These are phyloP conservation scores for Herpailurus yagouaroundi DNA, from an alignment of 2,113 vertebrate species.

Conservation along the genomic window DNA sequence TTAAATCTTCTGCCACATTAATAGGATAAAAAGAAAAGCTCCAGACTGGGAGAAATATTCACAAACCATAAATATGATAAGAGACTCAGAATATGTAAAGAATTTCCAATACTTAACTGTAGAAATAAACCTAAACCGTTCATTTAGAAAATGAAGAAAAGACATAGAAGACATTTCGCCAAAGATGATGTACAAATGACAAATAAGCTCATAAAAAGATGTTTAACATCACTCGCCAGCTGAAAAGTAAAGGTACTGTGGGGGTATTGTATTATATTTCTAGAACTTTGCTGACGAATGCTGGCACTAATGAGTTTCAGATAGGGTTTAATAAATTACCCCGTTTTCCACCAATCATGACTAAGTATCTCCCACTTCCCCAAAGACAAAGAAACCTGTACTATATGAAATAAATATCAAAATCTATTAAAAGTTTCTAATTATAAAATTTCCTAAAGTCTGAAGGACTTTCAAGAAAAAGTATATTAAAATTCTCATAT, in stretches of 20 bases:
- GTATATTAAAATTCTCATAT: background rate
- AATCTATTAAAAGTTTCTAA: slow-evolving; percentile 26
- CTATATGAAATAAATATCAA: background rate
- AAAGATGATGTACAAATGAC: background rate
- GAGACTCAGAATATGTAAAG: background rate
- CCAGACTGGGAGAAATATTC: background rate
- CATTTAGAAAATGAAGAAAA: background rate
- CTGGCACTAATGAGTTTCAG: background rate
- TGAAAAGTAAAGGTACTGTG: background rate
- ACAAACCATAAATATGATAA: background rate
- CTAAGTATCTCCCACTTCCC: background rate
- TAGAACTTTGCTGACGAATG: background rate
- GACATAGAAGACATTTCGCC: background rate
- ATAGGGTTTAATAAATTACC: background rate
- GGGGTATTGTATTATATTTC: background rate
- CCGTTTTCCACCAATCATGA: background rate
- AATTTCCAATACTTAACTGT: background rate
- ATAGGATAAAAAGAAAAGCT: background rate
- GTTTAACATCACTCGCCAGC: background rate
- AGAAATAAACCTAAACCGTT: background rate
- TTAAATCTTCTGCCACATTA: background rate
- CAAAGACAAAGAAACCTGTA: background rate
- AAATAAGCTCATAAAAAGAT: background rate
- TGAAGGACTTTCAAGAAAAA: background rate
- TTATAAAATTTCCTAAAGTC: background rate